These are phyloP conservation scores for Radopholus similis DNA, from an alignment of 1,140 invertebrate species.

Conservation along the genomic window DNA sequence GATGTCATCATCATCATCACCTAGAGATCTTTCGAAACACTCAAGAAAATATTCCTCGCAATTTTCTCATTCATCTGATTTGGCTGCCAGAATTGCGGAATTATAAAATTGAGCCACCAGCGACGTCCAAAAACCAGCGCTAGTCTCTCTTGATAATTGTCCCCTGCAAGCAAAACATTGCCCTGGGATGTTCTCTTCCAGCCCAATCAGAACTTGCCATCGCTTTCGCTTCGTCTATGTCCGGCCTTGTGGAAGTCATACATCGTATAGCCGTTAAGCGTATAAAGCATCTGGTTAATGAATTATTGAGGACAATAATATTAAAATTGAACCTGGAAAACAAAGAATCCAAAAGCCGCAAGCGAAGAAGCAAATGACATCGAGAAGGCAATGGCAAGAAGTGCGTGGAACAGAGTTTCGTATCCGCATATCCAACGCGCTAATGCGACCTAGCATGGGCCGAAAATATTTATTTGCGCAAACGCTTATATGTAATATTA, in stretches of 20 bases:
- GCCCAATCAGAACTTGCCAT: conserved; percentile 8
- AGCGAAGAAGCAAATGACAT: conserved; percentile 25
- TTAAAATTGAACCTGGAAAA: conserved; percentile 19
- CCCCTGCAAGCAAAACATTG: conserved; percentile 4
- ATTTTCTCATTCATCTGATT: conserved; percentile 41
- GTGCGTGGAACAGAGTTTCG: conserved; percentile 30
- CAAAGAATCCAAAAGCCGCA: conserved; percentile 40
- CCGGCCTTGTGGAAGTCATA: conserved; percentile 39
- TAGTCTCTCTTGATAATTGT: conserved; percentile 31
- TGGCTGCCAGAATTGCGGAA: conserved; percentile 43
- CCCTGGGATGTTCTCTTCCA: not conserved
- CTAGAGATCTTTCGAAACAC: conserved; percentile 44
- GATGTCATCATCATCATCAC: too few relatives aligned
- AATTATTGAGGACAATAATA: not conserved
- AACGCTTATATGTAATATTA: too few relatives aligned
- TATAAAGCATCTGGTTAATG: conserved; percentile 43
- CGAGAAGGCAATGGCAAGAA: conserved; percentile 31
- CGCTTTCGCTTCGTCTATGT: conserved; percentile 35
- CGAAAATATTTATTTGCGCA: too few relatives aligned
- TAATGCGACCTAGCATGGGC: conserved; percentile 20
- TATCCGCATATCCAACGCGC: conserved; percentile 36
- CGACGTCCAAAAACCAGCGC: conserved; percentile 40
- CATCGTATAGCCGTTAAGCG: conserved; percentile 45
- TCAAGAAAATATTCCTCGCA: conserved; percentile 45
- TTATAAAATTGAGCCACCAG: conserved; percentile 44